Conservation (phyloP, 2,888 invertebrate genomes). For the Stenurella melanura region DNA sequence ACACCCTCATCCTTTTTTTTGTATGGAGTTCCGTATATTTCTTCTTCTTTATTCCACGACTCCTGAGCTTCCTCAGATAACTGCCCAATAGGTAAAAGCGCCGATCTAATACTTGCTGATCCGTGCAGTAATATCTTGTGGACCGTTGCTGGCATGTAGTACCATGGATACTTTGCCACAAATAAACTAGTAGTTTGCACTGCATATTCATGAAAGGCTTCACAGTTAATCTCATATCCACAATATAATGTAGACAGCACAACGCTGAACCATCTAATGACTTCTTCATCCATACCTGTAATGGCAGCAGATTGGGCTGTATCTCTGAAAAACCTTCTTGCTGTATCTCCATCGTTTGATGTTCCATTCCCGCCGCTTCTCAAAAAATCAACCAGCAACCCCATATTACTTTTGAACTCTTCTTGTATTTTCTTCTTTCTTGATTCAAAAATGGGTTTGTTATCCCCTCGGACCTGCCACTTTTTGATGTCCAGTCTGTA, state of each 20-base stretch:
- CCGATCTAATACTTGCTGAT: background rate
- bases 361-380: background rate
- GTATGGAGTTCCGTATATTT: too few relatives aligned
- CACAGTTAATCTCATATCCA: constrained; percentile 18
- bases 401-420: background rate
- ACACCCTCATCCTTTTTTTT: background rate
- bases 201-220: constrained; percentile 3
- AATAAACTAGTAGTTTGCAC: constrained; percentile 1
- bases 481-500: constrained; percentile 9
- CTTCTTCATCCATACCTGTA: background rate
- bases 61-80: too few relatives aligned
- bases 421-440: background rate
- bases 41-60: too few relatives aligned
- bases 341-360: constrained; percentile 11
- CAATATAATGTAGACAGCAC: constrained; percentile 1
- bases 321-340: background rate
- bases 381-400: background rate
- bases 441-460: background rate
- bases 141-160: background rate
- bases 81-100: background rate
- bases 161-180: constrained; percentile 1
- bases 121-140: background rate
- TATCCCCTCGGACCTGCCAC: background rate
- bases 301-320: background rate
- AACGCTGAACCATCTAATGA: background rate